These are phyloP conservation scores for Sceloporus undulatus DNA, from an alignment of 2,113 vertebrate genomes.

Conservation along the genomic window DNA sequence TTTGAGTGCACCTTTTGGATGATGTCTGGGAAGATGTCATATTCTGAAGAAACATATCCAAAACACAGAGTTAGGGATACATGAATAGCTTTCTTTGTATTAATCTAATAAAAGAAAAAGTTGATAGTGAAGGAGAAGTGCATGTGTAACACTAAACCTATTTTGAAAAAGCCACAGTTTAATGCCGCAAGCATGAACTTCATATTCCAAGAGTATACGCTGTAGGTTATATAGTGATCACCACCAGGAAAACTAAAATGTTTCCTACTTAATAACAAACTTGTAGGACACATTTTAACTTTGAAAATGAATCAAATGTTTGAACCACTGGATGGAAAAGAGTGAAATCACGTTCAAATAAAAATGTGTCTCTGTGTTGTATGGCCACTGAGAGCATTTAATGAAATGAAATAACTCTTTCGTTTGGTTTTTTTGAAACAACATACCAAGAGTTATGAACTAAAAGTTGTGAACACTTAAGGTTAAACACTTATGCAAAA, in stretches of 20 bases:
- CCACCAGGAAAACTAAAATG: slow-evolving; percentile 29
- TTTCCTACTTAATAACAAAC: slow-evolving; percentile 30
- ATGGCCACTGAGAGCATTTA: not conserved
- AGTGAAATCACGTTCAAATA: not conserved
- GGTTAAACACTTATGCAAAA: no score
- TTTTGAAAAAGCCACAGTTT: slow-evolving; percentile 51
- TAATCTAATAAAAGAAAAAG: slow-evolving; percentile 8
- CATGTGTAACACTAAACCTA: slow-evolving; percentile 45
- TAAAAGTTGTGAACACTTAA: no score
- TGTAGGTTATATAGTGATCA: slow-evolving; percentile 1
- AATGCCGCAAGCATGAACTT: slow-evolving; percentile 41
- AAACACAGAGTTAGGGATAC: slow-evolving; percentile 29
- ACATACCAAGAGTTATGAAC: no score
- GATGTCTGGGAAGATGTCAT: slow-evolving; percentile 46
- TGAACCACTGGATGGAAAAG: not conserved
- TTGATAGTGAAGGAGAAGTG: slow-evolving; percentile 22
- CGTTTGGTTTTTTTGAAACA: accelerated
- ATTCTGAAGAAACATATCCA: slow-evolving; percentile 4
- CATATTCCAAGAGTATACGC: not conserved
- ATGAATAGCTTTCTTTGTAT: slow-evolving; percentile 19
- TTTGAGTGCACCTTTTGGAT: slow-evolving; percentile 50
- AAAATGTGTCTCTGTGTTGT: not conserved
- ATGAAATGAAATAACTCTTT: not conserved
- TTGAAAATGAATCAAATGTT: slow-evolving; percentile 24
- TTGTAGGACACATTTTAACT: slow-evolving; percentile 27